Conservation (phyloP, 2,888 invertebrate species). For the Pandemis corylana region DNA sequence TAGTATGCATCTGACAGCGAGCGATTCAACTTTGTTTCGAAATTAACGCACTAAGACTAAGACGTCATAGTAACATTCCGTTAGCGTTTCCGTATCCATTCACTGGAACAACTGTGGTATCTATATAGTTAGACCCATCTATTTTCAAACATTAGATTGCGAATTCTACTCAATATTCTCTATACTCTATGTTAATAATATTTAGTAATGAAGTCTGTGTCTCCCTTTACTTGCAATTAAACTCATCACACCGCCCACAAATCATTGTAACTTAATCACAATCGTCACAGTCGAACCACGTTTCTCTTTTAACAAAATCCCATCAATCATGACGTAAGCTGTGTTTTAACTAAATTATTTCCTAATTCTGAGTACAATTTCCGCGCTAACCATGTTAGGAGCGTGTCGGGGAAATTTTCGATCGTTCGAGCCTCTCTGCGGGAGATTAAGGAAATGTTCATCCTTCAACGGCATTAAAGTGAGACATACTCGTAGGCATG, state of each 20-base stretch:
- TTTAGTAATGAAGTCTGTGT: neutral
- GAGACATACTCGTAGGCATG: constrained; percentile 33
- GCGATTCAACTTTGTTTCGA: no score
- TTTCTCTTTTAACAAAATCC: constrained; percentile 52
- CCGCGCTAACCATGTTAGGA: constrained; percentile 60
- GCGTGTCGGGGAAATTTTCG: constrained; percentile 49
- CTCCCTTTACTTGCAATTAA: constrained; percentile 1
- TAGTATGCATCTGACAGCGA: no score
- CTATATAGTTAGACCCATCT: no score
- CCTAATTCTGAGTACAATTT: constrained; percentile 72
- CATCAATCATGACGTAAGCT: constrained; percentile 70
- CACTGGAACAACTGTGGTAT: no score
- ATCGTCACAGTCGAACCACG: constrained; percentile 45
- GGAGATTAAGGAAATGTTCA: constrained; percentile 42
- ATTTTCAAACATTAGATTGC: no score
- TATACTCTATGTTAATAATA: no score
- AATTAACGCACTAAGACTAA: no score
- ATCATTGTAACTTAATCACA: constrained; percentile 34
- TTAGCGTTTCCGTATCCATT: no score
- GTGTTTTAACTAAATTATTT: constrained; percentile 78
- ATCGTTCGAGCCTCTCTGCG: constrained; percentile 40
- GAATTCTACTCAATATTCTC: no score
- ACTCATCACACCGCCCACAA: constrained; percentile 31
- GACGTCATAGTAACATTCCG: no score
- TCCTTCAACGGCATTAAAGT: constrained; percentile 42